phyloP scores from a whole-genome alignment of 2,888 invertebrate species.

The Caenorhabditis macrosperma region DNA sequence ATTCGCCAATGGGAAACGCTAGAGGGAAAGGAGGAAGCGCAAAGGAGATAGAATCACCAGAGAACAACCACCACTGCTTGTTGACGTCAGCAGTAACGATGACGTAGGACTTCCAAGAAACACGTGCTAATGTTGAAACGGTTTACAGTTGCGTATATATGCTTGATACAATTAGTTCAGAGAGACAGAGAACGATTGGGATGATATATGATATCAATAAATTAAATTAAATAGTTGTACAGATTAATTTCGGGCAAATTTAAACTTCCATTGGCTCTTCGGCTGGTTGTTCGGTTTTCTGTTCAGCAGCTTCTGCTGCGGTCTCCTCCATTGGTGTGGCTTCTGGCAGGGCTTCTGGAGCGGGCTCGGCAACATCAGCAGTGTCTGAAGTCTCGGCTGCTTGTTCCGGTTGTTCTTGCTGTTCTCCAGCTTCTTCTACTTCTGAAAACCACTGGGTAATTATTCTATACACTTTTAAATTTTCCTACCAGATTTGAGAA shows the following conservation, averaged over 20 bases:
- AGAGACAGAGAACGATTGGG: neutral
- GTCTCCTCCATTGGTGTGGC: neutral
- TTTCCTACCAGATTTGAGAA: slow-evolving; percentile 24
- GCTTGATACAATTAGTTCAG: neutral
- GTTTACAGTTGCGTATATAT: slow-evolving; percentile 4
- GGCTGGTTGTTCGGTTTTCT: neutral
- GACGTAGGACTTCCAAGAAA: too few species aligned
- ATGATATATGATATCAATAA: neutral
- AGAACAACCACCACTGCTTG: slow-evolving; percentile 1
- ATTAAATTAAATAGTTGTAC: neutral
- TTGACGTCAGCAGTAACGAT: neutral
- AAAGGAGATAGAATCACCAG: slow-evolving; percentile 1
- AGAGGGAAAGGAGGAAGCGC: neutral
- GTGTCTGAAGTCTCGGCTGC: neutral
- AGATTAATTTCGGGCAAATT: too few species aligned
- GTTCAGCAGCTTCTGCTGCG: neutral
- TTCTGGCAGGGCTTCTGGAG: neutral
- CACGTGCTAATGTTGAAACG: slow-evolving; percentile 20
- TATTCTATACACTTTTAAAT: too few species aligned
- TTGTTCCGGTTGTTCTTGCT: neutral
- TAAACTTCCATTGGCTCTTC: slow-evolving; percentile 16
- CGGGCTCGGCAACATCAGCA: neutral
- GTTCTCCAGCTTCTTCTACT: slow-evolving; percentile 1
- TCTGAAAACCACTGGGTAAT: slow-evolving; percentile 8
- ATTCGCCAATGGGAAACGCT: slow-evolving; percentile 2